Evolutionary conservation across 2,113 vertebrate species (phyloP), one percentile per base, ranked within the genome.

Genomic region (Ibidorhyncha struthersii): DNA sequence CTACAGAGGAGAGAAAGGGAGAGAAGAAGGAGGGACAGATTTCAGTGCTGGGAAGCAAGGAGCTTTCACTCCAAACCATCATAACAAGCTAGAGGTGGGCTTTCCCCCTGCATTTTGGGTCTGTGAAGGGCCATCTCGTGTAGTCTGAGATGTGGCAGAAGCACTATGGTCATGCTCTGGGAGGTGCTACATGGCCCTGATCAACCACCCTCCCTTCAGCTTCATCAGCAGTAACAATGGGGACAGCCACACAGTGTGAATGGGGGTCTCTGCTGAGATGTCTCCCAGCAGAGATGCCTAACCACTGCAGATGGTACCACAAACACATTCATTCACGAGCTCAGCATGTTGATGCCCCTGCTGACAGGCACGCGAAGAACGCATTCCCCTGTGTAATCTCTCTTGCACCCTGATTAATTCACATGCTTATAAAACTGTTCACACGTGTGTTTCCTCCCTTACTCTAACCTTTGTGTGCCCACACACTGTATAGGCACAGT

Each of bases 1-100:
- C 99, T 99, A 98, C 86, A 97, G 77, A 66, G 78, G 61, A 94
- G 58, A 98, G 87, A 95, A 91, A 91, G 58, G 55, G 56, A 95
- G 69, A 97, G 55, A 94, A 96, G 69, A 97, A 83, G 95, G 53
- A 95, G 29, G 83, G 36, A 95, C n/a, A 97, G 50, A 58, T 83
- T 94, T 98, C 97, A 98, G 94, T 76, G 55, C 29, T 55, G 27
- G n/a, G 83, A 82, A 85, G 49, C 14, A 65, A 92, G 47, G 45
- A 89, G 13, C 3, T 67, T 71, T 90, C 27, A 62, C 8, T 65
- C 32, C 36, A 90, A 72, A 56, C 8, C 32, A 49, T 23, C 52
- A 72, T 22, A 80, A 2, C 6, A 53, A 77, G 8, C 19, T 26
- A 40, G 29, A 73, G 1, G 2, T 53, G 29, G 25, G 11, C 16